phyloP scores from a whole-genome alignment of 2,888 invertebrate species.

The Pollenia angustigena region DNA sequence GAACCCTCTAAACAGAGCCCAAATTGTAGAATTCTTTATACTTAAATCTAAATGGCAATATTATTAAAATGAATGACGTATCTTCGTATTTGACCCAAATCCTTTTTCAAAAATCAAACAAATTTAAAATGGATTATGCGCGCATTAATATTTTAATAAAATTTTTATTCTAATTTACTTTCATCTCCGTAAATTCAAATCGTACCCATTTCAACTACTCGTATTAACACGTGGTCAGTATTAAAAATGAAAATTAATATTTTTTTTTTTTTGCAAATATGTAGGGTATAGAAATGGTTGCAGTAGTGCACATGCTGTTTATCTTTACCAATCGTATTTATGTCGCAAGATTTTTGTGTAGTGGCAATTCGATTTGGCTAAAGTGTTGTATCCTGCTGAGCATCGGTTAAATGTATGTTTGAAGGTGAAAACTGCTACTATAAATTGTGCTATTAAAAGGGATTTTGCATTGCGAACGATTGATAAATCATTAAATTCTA shows the following conservation, averaged over 20 bases:
- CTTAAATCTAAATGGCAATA: too few species aligned
- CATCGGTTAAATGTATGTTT: conserved; percentile 72
- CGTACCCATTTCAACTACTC: too few species aligned
- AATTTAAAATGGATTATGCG: too few species aligned
- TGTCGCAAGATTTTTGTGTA: conserved; percentile 34
- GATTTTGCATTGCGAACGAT: conserved; percentile 46
- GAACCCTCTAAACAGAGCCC: background rate
- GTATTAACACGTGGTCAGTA: too few species aligned
- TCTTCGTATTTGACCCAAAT: too few species aligned
- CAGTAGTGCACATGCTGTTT: background rate
- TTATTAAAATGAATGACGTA: too few species aligned
- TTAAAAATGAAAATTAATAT: too few species aligned
- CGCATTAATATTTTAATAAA: too few species aligned
- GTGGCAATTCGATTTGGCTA: conserved; percentile 73
- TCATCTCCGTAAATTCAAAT: too few species aligned
- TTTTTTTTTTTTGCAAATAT: background rate
- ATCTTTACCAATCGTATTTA: background rate
- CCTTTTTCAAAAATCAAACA: too few species aligned
- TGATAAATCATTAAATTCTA: conserved; percentile 43
- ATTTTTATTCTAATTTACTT: too few species aligned
- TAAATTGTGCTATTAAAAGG: conserved; percentile 71
- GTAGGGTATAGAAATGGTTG: background rate
- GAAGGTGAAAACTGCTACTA: conserved; percentile 75
- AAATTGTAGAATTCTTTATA: too few species aligned
- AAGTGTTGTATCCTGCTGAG: conserved; percentile 74